Evolutionary conservation across 2,113 vertebrate genomes (phyloP).

Genomic region (Hydrolagus affinis): DNA sequence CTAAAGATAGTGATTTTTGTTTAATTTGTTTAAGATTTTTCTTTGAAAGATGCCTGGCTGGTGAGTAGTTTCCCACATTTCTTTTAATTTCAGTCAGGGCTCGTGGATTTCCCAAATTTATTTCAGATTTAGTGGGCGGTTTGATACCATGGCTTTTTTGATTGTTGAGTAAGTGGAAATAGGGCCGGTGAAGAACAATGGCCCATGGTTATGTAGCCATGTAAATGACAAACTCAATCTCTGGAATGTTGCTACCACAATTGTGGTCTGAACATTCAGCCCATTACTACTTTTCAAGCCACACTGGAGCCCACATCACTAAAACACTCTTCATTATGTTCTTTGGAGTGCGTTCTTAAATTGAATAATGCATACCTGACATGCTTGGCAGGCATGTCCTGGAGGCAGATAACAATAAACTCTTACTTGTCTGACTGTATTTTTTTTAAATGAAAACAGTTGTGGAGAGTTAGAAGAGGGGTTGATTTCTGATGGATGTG

Average conservation of each 20-base stretch:
- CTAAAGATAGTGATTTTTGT: neutral
- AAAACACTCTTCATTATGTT: constrained; percentile 22
- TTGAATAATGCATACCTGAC: constrained; percentile 28
- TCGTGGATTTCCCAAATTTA: too few species aligned
- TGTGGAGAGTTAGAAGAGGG: neutral
- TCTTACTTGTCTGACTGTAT: constrained; percentile 15
- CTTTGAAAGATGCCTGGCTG: neutral
- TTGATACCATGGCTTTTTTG: constrained; percentile 18
- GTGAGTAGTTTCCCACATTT: constrained; percentile 19
- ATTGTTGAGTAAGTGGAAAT: constrained; percentile 24
- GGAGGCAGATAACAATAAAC: constrained; percentile 27
- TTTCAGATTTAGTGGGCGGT: too few species aligned
- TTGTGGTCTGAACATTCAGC: constrained; percentile 19
- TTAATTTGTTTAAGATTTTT: neutral
- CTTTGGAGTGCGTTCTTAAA: constrained; percentile 28
- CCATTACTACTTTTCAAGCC: constrained; percentile 19
- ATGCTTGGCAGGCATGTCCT: constrained; percentile 21
- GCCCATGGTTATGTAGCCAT: constrained; percentile 18
- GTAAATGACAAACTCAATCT: constrained; percentile 28
- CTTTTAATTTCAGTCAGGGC: neutral
- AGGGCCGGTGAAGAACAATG: constrained; percentile 11
- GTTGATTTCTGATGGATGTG: neutral
- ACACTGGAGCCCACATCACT: constrained; percentile 17
- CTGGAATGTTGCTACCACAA: constrained; percentile 26
- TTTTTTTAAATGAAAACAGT: constrained; percentile 21